These are phyloP conservation scores for Drosophila pseudoobscura DNA, from an alignment of 1,140 invertebrate species.

Conservation along the genomic window DNA sequence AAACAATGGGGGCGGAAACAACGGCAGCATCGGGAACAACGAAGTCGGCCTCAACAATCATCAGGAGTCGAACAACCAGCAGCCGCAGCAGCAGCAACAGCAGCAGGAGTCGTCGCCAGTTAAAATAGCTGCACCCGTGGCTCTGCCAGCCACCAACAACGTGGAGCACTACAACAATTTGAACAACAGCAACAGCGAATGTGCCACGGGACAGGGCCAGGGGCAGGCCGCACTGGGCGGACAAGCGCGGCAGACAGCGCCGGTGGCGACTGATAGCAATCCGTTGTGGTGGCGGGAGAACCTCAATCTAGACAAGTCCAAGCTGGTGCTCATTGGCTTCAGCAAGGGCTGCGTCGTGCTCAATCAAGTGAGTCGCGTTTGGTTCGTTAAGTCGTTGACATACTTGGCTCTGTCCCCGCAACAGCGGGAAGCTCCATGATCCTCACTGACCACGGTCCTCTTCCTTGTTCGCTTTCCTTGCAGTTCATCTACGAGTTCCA, in stretches of 20 bases:
- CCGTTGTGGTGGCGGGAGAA: constrained; percentile 84
- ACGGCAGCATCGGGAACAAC: constrained; percentile 39
- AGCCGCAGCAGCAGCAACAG: constrained; percentile 21
- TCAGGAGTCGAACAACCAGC: constrained; percentile 51
- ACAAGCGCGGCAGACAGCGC: constrained; percentile 22
- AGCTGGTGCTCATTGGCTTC: constrained; percentile 90
- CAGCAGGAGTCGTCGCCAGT: constrained; percentile 20
- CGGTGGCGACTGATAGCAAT: constrained; percentile 62
- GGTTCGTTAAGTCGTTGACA: constrained; percentile 76
- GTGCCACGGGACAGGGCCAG: constrained; percentile 24
- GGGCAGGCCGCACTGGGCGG: no score
- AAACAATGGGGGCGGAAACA: constrained; percentile 43
- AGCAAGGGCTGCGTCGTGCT: constrained; percentile 96
- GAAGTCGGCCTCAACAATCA: constrained; percentile 41
- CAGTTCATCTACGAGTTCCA: constrained; percentile 92
- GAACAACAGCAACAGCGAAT: constrained; percentile 56
- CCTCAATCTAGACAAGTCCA: constrained; percentile 84
- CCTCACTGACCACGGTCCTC: background rate
- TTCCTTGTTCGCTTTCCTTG: constrained; percentile 8
- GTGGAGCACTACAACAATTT: constrained; percentile 69
- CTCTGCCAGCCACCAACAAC: constrained; percentile 44
- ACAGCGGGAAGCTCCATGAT: background rate
- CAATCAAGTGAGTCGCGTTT: constrained; percentile 87
- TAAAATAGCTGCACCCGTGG: constrained; percentile 20
- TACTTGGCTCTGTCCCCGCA: constrained; percentile 10